Base-by-base conservation (phyloP, 2,888 invertebrate genomes). In the Lacanobia wlatinum region DNA sequence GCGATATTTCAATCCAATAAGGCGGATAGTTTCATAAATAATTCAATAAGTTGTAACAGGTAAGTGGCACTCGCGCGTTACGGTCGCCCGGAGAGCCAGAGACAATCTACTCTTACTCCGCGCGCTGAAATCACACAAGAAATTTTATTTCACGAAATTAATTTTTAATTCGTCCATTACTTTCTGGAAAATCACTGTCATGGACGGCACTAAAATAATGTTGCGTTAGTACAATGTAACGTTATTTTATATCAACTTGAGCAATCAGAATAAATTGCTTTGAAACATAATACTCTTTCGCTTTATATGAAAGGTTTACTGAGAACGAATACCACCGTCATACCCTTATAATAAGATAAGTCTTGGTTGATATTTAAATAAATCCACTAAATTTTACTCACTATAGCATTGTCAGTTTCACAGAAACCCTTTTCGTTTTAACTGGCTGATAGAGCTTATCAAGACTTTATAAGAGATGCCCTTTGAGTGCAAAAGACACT, bases 1-100 rank as follows among this genome's bases (percentile, higher is more conserved):
- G 87, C 88, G 87, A 92, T 94, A 94, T 94, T 94, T 93, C 93
- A 94, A 94, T 95, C 94, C 94, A 94, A 94, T 94, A 94, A 94
- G 92, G 91, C 85, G 90, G 93, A 94, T 94, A 95, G 94, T 95
- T 91, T 92, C 89, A 94, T 96, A 94, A 95, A 96, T 95, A 94
- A 95, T 96, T 95, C 94, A 95, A 91, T 90, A 91, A 92, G 92
- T 91, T 93, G 94, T 95, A 94, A 94, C 95, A 92, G 93, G 94
- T 95, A 96, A 96, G 95, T 94, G 95, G 94, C 91, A 93, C 91
- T 94, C 90, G 86, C 90, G 88, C 89, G 92, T 95, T 94, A 95
- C 91, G 94, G 92, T 87, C 94, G 93, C 91, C 90, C 78, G 16
- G 93, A 93, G 94, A 91, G 85, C 77, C 70, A 68, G 87, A 84